phyloP scores from a whole-genome alignment of 2,888 invertebrate species.

The Alitta virens region DNA sequence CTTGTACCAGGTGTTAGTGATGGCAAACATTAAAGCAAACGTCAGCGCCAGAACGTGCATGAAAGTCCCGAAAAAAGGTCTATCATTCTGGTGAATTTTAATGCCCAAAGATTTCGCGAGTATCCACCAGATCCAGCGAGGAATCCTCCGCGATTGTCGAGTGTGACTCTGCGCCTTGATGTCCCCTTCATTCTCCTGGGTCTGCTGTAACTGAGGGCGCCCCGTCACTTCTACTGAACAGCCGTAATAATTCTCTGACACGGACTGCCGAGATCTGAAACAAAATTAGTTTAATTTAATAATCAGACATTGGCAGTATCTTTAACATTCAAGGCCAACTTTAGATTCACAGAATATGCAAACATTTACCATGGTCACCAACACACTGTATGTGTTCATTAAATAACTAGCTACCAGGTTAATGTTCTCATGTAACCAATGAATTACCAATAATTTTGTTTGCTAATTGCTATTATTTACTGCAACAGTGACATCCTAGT shows the following conservation, averaged over 20 bases:
- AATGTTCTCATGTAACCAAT: too few species aligned
- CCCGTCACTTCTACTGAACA: slow-evolving; percentile 4
- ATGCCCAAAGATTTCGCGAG: slow-evolving; percentile 50
- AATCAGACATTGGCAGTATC: too few species aligned
- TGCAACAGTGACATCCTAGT: too few species aligned
- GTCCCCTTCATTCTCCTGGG: background rate
- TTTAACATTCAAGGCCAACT: too few species aligned
- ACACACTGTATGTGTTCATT: too few species aligned
- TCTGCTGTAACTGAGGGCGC: background rate
- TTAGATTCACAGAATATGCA: too few species aligned
- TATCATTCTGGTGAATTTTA: slow-evolving; percentile 35
- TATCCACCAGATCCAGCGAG: slow-evolving; percentile 51
- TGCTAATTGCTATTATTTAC: too few species aligned
- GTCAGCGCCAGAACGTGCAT: slow-evolving; percentile 45
- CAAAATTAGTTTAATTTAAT: too few species aligned
- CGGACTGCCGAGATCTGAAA: slow-evolving; percentile 1
- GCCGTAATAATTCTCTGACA: slow-evolving; percentile 13
- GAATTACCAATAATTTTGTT: too few species aligned
- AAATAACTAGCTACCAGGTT: too few species aligned
- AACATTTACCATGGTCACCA: too few species aligned
- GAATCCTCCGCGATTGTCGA: slow-evolving; percentile 44
- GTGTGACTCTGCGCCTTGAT: background rate
- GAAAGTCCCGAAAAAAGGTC: slow-evolving; percentile 42
- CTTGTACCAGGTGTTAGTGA: slow-evolving; percentile 42
- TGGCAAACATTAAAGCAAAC: slow-evolving; percentile 40